These are phyloP conservation scores for Lipophrys pholis DNA, from an alignment of 2,113 vertebrate species.

Conservation along the genomic window DNA sequence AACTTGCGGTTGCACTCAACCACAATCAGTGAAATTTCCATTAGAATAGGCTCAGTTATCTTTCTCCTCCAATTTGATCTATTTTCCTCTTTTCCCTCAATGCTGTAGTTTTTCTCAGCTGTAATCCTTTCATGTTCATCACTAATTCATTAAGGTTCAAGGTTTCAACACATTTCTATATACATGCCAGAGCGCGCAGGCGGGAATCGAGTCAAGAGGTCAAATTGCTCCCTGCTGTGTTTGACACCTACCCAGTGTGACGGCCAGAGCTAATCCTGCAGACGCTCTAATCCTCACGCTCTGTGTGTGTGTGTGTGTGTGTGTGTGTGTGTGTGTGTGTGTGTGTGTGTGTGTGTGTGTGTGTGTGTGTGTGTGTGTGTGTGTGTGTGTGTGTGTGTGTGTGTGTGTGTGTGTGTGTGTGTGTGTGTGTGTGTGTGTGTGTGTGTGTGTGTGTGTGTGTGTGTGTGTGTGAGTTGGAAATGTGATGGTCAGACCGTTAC, in stretches of 20 bases:
- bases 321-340: neutral
- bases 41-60: too few species aligned
- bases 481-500: constrained; percentile 61
- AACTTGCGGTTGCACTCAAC: too few species aligned
- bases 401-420: neutral
- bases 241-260: constrained; percentile 66
- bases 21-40: too few species aligned
- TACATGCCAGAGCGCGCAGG: constrained; percentile 20
- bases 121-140: neutral
- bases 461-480: constrained; percentile 2
- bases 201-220: constrained; percentile 50
- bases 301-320: constrained; percentile 1
- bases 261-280: constrained; percentile 65
- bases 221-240: constrained; percentile 67
- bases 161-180: constrained; percentile 14
- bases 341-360: too few species aligned
- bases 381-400: neutral
- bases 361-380: constrained; percentile 1
- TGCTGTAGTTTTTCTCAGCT: too few species aligned
- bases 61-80: too few species aligned
- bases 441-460: neutral
- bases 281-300: constrained; percentile 64
- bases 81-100: too few species aligned
- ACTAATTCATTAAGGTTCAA: constrained; percentile 27
- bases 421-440: constrained; percentile 4